Evolutionary conservation across 2,888 invertebrate species (phyloP).

Genomic region (Lasioglossum zephyrum): DNA sequence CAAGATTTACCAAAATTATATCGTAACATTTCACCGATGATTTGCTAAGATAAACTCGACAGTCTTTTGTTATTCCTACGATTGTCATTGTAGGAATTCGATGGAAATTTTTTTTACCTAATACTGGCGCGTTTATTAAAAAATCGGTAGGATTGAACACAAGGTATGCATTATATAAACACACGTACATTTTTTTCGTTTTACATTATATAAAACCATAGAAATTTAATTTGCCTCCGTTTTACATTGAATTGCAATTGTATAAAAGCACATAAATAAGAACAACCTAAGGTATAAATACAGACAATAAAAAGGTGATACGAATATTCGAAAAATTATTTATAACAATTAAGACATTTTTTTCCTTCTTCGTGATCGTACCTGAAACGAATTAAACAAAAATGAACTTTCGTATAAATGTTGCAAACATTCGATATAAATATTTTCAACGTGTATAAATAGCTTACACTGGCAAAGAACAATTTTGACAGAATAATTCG

Average conservation of each 20-base stretch:
- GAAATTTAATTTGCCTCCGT: not conserved
- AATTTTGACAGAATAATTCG: conserved; percentile 76
- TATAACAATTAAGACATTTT: conserved; percentile 76
- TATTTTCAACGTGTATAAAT: not conserved
- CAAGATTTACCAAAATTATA: not conserved
- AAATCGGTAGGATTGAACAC: not conserved
- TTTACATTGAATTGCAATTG: conserved; percentile 5
- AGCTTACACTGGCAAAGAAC: conserved; percentile 76
- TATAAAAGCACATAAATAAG: conserved; percentile 1
- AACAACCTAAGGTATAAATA: conserved; percentile 36
- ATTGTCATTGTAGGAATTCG: not conserved
- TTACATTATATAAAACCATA: not conserved
- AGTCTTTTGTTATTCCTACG: conserved; percentile 35
- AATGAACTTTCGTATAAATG: not conserved
- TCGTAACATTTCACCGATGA: not conserved
- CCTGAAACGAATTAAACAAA: conserved; percentile 65
- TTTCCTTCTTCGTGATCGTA: conserved; percentile 73
- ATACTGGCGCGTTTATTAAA: not conserved
- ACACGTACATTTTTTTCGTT: not conserved
- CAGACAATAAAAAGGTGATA: conserved; percentile 24
- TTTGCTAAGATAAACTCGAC: not conserved
- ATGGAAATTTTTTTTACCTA: not conserved
- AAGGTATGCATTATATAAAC: not conserved
- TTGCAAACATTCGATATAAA: not conserved
- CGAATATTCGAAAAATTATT: conserved; percentile 53